These are phyloP conservation scores for Mya arenaria DNA, from an alignment of 1,140 invertebrate species.

Conservation along the genomic window DNA sequence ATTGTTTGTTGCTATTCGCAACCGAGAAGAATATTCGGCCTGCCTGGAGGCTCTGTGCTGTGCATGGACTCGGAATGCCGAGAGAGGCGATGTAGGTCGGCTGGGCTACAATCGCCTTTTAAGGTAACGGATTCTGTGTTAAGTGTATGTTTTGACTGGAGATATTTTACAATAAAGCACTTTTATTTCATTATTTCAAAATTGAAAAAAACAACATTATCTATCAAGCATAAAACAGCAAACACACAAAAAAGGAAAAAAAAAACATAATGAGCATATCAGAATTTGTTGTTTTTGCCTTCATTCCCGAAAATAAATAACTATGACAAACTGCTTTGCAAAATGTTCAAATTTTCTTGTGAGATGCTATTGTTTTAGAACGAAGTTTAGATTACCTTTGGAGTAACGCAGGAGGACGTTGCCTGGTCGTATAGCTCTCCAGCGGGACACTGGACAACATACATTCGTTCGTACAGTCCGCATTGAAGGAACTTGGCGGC, in stretches of 20 bases:
- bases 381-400: background rate
- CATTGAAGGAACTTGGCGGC: conserved; percentile 58
- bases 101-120: background rate
- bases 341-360: no score
- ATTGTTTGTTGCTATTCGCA: conserved; percentile 25
- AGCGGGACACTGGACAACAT: conserved; percentile 51
- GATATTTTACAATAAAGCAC: background rate
- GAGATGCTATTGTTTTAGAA: no score
- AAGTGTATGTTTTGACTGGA: background rate
- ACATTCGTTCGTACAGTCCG: conserved; percentile 36
- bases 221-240: background rate
- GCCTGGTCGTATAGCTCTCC: conserved; percentile 49
- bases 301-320: no score
- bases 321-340: no score
- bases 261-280: background rate
- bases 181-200: no score
- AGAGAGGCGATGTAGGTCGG: background rate
- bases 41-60: conserved; percentile 6
- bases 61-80: conserved; percentile 8
- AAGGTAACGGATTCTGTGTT: background rate
- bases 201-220: no score
- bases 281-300: background rate
- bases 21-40: conserved; percentile 56
- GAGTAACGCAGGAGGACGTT: background rate
- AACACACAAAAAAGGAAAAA: background rate